Percentiles rank a stretch among this genome's conserved stretches.
These are phyloP conservation scores for Drosophila birchii DNA, from an alignment of 2,888 invertebrate species.

Conservation along the genomic window DNA sequence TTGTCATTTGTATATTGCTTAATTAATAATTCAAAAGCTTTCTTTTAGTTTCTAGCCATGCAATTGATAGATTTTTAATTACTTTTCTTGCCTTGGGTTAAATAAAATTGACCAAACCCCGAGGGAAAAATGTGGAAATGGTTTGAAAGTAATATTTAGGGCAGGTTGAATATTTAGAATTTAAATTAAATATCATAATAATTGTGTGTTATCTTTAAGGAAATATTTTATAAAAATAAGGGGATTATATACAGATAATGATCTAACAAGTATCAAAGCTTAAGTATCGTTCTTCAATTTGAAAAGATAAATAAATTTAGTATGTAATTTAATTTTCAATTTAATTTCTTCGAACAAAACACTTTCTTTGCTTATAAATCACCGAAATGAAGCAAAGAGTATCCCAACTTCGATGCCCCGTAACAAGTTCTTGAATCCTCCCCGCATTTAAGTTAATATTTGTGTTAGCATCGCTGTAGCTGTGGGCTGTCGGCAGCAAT, in stretches of 20 bases:
- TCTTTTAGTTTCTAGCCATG: constrained; percentile 3
- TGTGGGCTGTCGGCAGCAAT: constrained; percentile 49
- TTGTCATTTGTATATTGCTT: constrained; percentile 22
- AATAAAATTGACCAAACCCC: neutral
- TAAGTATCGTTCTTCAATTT: neutral
- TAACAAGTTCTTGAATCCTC: constrained; percentile 15
- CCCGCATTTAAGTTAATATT: constrained; percentile 46
- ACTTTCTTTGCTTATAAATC: too few relatives aligned
- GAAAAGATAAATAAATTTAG: neutral
- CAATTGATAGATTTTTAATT: constrained; percentile 37
- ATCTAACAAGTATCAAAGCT: neutral
- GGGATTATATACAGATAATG: neutral
- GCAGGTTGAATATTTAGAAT: neutral
- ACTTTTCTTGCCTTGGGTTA: constrained; percentile 5
- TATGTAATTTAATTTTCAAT: too few relatives aligned
- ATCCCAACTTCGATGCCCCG: constrained; percentile 19
- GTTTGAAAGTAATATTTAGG: neutral
- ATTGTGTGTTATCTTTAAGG: neutral
- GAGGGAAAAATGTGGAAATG: neutral
- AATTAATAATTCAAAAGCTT: constrained; percentile 33
- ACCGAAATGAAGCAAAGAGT: constrained; percentile 21
- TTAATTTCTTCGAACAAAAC: neutral
- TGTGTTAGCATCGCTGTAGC: constrained; percentile 56
- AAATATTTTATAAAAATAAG: accelerated
- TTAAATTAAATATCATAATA: neutral